Evolutionary conservation across 2,797 vertebrate genomes (phyloP).

Genomic region (Halcyon leucocephala): DNA sequence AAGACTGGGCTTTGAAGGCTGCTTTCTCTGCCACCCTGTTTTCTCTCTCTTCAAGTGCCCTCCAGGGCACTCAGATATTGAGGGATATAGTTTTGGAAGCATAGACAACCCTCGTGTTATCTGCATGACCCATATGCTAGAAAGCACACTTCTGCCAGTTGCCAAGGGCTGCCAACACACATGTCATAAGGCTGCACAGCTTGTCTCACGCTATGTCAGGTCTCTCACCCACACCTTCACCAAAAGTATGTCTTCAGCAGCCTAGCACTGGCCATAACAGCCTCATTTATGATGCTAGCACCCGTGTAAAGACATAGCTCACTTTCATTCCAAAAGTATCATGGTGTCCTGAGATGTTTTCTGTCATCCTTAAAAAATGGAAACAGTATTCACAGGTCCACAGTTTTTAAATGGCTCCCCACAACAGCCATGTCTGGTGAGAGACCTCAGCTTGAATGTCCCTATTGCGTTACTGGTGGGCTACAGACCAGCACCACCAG

Average conservation of each 20-base stretch:
- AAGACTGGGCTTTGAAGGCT: neutral
- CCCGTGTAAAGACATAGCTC: neutral
- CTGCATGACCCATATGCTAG: neutral
- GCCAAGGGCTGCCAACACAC: neutral
- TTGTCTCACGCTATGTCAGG: neutral
- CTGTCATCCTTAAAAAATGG: neutral
- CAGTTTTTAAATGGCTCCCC: neutral
- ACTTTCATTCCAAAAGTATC: neutral
- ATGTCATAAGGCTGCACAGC: neutral
- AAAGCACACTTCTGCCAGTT: neutral
- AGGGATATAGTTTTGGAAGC: neutral
- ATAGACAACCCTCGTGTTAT: neutral
- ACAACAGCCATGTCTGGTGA: rapidly evolving
- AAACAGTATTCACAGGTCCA: neutral
- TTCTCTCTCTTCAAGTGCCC: neutral
- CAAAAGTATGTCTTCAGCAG: neutral
- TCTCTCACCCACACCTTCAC: neutral
- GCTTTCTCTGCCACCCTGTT: neutral
- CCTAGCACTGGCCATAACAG: neutral
- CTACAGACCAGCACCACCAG: neutral
- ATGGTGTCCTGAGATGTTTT: neutral
- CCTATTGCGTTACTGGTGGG: neutral
- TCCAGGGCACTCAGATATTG: neutral
- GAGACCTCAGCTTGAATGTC: neutral
- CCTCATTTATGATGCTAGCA: neutral